Evolutionary conservation across 2,113 vertebrate genomes (phyloP), one percentile per base, ranked within the genome.

Genomic region (Haemorhous mexicanus): DNA sequence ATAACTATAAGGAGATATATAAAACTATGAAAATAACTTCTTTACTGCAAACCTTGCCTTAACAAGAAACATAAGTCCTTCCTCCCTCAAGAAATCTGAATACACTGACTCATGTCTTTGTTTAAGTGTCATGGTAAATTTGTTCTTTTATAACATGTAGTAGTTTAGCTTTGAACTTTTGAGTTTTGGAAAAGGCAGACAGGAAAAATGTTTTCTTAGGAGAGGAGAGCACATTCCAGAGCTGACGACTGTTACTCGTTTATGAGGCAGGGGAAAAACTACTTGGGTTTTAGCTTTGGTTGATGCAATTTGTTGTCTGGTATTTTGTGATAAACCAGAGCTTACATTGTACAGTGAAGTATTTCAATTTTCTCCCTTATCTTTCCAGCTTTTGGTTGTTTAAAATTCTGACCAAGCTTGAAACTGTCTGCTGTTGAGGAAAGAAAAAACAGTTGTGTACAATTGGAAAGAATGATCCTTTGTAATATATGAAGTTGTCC

Each of bases 141-240:
- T 97, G 96, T 96, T 97, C 91, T 97, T 95, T 96, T 96, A 97
- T 97, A 97, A 98, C 84, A 76, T 96, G 94, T 93, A 96, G 93
- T 97, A 97, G 91, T 96, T 94, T 83, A 97, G 97, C 97, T 98
- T 97, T 98, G 97, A 98, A 98, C 97, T 98, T 96, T 19, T 61
- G 84, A 76, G 96, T 97, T 97, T 98, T 98, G 97, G 97, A 97
- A 96, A 96, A 93, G 93, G 78, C 95, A 95, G 80, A 95, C 94
- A 27, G 95, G 97, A 98, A 98, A 98, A 98, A 97, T 62, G 19
- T 97, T 97, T 97, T 97, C 90, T 96, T 95, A 58, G 95, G 95
- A 97, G 95, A 96, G 87, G 88, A 96, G n/a, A 62, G 75, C 81
- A 79, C 94, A 95, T 97, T 97, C 96, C 96, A 96, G 95, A 96